A percentile compares a stretch with the other conserved stretches of the same genome.
phyloP scores from a whole-genome alignment of 2,113 vertebrate species.

The Hippocampus zosterae region DNA sequence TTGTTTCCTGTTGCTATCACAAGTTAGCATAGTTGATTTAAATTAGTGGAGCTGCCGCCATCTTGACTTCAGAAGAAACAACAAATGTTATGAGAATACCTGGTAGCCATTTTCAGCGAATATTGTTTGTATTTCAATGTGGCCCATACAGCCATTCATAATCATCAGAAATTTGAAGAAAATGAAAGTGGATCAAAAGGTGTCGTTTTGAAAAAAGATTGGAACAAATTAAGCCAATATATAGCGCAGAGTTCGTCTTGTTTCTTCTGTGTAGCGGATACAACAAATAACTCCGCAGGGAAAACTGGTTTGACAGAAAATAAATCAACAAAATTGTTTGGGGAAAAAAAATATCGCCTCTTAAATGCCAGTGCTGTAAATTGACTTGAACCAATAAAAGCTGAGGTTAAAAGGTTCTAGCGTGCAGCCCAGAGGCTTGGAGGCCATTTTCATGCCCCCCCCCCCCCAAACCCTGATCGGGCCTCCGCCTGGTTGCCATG shows the following conservation, averaged over 20 bases:
- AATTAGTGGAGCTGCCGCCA: no score
- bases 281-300: conserved; percentile 2
- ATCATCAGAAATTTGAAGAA: not conserved
- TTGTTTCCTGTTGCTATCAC: no score
- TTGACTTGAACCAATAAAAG: conserved; percentile 33
- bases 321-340: conserved; percentile 23
- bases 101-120: not conserved
- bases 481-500: conserved; percentile 46
- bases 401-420: conserved; percentile 19
- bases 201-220: conserved; percentile 1
- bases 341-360: conserved; percentile 12
- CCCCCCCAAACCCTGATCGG: conserved; percentile 3
- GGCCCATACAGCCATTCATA: not conserved
- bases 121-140: not conserved
- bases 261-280: conserved; percentile 6
- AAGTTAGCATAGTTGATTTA: no score
- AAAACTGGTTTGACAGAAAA: conserved; percentile 9
- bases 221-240: not conserved
- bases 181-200: not conserved
- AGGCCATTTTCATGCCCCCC: conserved; percentile 22
- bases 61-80: no score
- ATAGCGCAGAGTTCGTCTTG: not conserved
- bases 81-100: no score
- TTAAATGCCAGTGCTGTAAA: conserved; percentile 27
- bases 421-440: conserved; percentile 20